Evolutionary conservation across 35 echinoderm and acorn worm genomes (phyloP).

Genomic region (Apostichopus californicus): DNA sequence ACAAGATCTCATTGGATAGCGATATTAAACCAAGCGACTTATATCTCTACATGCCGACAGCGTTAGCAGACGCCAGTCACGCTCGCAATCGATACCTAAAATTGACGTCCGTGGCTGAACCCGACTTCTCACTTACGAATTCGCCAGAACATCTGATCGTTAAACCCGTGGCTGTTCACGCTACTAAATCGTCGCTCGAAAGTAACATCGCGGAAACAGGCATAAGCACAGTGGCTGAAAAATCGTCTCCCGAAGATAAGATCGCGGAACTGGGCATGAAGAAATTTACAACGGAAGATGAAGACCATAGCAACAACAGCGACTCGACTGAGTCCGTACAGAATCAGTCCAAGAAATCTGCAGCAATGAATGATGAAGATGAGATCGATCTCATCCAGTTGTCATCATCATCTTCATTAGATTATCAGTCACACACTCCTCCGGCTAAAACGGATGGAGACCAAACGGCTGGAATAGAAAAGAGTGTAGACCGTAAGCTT

Average conservation of each 20-base stretch:
- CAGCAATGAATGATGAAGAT: background rate
- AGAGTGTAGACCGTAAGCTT: background rate
- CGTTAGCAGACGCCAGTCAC: background rate
- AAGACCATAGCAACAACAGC: no score
- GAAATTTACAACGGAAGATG: background rate
- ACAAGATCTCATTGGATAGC: background rate
- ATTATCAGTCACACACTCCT: background rate
- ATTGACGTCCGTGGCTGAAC: background rate
- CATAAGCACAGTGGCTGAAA: background rate
- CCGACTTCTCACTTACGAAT: background rate
- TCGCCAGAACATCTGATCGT: background rate
- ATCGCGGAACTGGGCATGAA: background rate
- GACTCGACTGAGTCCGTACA: no score
- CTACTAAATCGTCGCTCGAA: background rate
- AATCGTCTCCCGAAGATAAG: background rate
- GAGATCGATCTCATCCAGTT: background rate
- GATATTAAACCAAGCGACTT: background rate
- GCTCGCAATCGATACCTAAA: background rate
- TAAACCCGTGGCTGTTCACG: background rate
- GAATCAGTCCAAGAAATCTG: no score
- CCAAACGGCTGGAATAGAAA: background rate
- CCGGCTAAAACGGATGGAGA: background rate
- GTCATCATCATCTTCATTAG: conserved; percentile 3
- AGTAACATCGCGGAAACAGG: background rate
- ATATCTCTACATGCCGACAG: background rate